Conservation (phyloP, 2,888 invertebrate genomes). For the Seira ritae region DNA sequence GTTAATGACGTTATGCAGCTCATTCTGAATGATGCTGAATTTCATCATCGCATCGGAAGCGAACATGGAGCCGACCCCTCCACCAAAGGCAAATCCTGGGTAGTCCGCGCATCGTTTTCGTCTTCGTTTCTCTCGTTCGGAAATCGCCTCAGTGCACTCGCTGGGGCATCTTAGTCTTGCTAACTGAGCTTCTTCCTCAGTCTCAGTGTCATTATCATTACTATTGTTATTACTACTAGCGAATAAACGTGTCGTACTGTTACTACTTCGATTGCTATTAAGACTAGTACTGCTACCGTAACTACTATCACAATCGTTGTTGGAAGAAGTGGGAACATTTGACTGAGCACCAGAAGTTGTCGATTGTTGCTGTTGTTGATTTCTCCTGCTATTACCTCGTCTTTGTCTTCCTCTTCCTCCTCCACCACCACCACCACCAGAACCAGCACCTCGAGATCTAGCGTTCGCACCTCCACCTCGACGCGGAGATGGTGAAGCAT, state of each 20-base stretch:
- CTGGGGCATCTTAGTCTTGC: slow-evolving; percentile 91
- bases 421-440: slow-evolving; percentile 26
- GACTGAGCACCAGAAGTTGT: slow-evolving; percentile 40
- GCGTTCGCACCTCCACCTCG: slow-evolving; percentile 54
- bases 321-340: slow-evolving; percentile 31
- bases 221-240: slow-evolving; percentile 31
- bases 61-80: slow-evolving; percentile 88
- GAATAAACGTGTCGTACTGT: slow-evolving; percentile 21
- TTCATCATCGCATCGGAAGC: slow-evolving; percentile 98
- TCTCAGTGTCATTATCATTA: slow-evolving; percentile 61
- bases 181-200: slow-evolving; percentile 79
- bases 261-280: slow-evolving; percentile 53
- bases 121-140: slow-evolving; percentile 85
- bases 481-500: slow-evolving; percentile 40
- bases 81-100: slow-evolving; percentile 88
- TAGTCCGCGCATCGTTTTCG: slow-evolving; percentile 91
- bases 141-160: slow-evolving; percentile 91
- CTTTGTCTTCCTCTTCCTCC: slow-evolving; percentile 41
- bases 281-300: slow-evolving; percentile 62
- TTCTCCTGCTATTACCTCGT: slow-evolving; percentile 41
- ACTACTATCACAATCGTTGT: slow-evolving; percentile 65
- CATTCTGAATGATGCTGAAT: slow-evolving; percentile 96
- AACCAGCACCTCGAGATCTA: slow-evolving; percentile 38
- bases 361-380: slow-evolving; percentile 38
- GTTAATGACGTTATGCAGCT: slow-evolving; percentile 97